Conservation (phyloP, 2,888 invertebrate species). For the Pristionchus maxplancki region DNA sequence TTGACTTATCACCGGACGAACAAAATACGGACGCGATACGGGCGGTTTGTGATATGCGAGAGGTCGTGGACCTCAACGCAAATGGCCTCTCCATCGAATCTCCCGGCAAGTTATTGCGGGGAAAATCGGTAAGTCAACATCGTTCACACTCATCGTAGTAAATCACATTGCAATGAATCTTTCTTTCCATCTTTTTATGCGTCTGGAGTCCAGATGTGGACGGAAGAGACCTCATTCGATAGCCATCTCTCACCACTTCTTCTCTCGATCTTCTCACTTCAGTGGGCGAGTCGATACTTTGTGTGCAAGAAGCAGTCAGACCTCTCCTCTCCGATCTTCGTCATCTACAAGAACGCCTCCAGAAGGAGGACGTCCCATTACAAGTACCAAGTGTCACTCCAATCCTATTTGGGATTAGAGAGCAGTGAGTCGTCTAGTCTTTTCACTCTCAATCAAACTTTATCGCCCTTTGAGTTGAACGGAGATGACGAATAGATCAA, state of each 20-base stretch:
- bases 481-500: neutral
- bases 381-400: slow-evolving; percentile 20
- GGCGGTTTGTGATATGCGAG: slow-evolving; percentile 48
- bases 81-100: slow-evolving; percentile 49
- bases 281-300: slow-evolving; percentile 48
- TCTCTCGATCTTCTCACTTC: neutral
- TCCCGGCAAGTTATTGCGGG: slow-evolving; percentile 32
- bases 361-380: slow-evolving; percentile 30
- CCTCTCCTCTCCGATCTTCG: slow-evolving; percentile 39
- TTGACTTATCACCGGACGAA: neutral
- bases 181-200: neutral
- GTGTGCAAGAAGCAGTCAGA: slow-evolving; percentile 52
- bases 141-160: neutral
- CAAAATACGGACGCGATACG: slow-evolving; percentile 45
- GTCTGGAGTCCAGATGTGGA: neutral
- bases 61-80: slow-evolving; percentile 49
- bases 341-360: slow-evolving; percentile 51
- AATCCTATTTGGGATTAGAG: slow-evolving; percentile 46
- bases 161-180: neutral
- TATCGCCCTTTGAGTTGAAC: neutral
- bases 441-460: neutral
- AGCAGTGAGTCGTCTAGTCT: neutral
- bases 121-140: neutral
- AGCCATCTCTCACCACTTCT: slow-evolving; percentile 35
- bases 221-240: neutral